These are phyloP conservation scores for Cyclina sinensis DNA, from an alignment of 1,140 invertebrate genomes.

Conservation along the genomic window DNA sequence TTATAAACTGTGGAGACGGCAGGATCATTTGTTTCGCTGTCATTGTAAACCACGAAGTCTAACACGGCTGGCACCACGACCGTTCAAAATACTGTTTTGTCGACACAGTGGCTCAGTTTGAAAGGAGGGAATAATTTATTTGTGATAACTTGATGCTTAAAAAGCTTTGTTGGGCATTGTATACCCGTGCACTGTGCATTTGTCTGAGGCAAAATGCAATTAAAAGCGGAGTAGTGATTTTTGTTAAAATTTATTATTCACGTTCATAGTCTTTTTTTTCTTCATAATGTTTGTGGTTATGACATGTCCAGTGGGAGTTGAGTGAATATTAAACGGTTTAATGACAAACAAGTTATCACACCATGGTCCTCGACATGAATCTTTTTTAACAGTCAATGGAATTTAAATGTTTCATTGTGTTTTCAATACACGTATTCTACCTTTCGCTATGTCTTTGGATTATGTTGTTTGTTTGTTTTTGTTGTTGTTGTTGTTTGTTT, in stretches of 20 bases:
- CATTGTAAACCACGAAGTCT: neutral
- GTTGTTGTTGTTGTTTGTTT: no score
- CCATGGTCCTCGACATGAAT: neutral
- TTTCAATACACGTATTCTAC: no score
- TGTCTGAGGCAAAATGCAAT: slow-evolving; percentile 28
- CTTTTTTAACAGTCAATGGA: neutral
- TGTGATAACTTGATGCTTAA: slow-evolving; percentile 35
- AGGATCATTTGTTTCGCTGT: slow-evolving; percentile 44
- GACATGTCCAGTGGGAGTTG: neutral
- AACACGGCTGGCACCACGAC: slow-evolving; percentile 26
- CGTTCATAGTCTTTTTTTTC: neutral
- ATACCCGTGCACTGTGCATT: slow-evolving; percentile 43
- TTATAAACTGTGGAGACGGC: slow-evolving; percentile 27
- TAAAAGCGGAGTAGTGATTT: slow-evolving; percentile 37
- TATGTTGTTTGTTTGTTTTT: no score
- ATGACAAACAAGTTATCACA: slow-evolving; percentile 9
- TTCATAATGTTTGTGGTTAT: slow-evolving; percentile 8
- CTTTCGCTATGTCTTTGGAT: no score
- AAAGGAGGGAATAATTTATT: slow-evolving; percentile 46
- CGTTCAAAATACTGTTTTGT: neutral
- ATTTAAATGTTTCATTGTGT: neutral
- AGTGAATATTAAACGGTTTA: neutral
- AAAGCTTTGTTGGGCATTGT: slow-evolving; percentile 13
- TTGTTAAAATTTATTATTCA: slow-evolving; percentile 47
- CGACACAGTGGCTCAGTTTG: slow-evolving; percentile 15